phyloP scores from a whole-genome alignment of 2,113 vertebrate species.

The Camelus dromedarius region DNA sequence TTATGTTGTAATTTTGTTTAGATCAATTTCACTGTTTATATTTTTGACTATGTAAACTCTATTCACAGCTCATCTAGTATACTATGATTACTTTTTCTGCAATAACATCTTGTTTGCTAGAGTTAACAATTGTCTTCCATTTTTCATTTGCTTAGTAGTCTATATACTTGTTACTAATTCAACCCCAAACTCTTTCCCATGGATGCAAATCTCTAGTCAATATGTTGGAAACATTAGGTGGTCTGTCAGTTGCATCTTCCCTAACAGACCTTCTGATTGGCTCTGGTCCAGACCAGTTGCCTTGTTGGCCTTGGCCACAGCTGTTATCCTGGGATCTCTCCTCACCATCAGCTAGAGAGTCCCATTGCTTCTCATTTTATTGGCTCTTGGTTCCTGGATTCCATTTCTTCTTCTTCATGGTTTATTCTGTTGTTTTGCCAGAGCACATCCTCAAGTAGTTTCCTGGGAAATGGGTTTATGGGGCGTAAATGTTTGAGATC shows the following conservation, averaged over 20 bases:
- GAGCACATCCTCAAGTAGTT: not conserved
- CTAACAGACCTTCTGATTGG: not conserved
- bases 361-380: not conserved
- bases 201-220: not conserved
- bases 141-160: not conserved
- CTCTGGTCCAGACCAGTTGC: not conserved
- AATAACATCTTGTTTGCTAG: not conserved
- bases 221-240: not conserved
- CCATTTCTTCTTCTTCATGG: not conserved
- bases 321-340: not conserved
- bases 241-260: not conserved
- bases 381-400: not conserved
- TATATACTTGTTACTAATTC: not conserved
- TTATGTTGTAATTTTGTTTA: not conserved
- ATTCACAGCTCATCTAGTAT: not conserved
- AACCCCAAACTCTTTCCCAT: not conserved
- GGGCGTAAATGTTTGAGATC: not conserved
- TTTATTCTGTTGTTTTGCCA: not conserved
- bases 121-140: constrained; percentile 17
- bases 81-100: not conserved
- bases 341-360: not conserved
- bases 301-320: not conserved
- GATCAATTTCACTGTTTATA: not conserved
- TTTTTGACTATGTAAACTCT: not conserved
- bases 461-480: not conserved